phyloP scores from a whole-genome alignment of 1,140 invertebrate genomes.

The Procambarus clarkii region DNA sequence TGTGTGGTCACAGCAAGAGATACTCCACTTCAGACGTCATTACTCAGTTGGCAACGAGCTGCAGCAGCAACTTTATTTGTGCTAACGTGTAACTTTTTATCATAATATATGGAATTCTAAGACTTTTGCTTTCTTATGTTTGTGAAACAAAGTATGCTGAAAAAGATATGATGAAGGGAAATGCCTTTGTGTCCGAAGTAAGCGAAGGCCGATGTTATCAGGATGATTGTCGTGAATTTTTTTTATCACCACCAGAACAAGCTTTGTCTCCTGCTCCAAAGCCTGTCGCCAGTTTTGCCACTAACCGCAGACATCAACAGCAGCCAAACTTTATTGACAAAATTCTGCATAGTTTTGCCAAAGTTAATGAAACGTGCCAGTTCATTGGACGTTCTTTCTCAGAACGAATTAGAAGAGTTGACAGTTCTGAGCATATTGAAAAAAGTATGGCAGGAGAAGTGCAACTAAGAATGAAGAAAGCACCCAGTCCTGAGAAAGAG shows the following conservation, averaged over 20 bases:
- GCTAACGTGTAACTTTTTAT: too few relatives aligned
- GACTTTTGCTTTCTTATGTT: too few relatives aligned
- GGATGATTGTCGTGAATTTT: too few relatives aligned
- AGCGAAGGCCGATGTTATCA: neutral
- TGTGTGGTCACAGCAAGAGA: too few relatives aligned
- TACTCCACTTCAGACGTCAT: too few relatives aligned
- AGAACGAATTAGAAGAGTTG: neutral
- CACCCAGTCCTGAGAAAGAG: neutral
- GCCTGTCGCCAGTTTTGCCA: too few relatives aligned
- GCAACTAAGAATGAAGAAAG: neutral
- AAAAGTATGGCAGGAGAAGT: neutral
- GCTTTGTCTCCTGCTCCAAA: neutral
- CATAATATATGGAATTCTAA: too few relatives aligned
- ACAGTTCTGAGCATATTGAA: neutral
- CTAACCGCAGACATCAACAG: neutral
- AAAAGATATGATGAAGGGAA: neutral
- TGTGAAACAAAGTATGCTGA: neutral
- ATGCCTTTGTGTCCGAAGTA: neutral
- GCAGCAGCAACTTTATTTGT: too few relatives aligned
- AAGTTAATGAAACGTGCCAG: slow-evolving; percentile 6
- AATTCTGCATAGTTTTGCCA: neutral
- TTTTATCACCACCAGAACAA: neutral
- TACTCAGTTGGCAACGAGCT: too few relatives aligned
- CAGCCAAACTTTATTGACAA: neutral
- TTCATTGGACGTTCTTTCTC: neutral